Evolutionary conservation across 2,888 invertebrate genomes (phyloP).

Genomic region (Acrobeloides nanus): DNA sequence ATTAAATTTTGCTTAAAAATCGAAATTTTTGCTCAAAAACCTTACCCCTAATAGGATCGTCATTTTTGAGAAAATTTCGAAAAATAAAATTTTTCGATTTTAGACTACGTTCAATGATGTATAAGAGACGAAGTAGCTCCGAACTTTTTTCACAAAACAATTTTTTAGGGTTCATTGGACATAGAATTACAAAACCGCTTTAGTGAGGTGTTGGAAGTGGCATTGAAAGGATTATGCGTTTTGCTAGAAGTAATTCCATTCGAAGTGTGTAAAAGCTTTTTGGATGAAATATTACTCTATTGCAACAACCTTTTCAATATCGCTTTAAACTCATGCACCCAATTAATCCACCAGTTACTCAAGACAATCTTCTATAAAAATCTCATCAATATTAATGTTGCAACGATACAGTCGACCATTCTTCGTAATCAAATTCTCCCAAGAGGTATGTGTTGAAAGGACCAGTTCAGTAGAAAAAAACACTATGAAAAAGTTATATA

Average conservation of each 20-base stretch:
- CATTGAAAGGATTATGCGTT: conserved; percentile 14
- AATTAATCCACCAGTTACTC: conserved; percentile 26
- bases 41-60: no score
- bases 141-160: conserved; percentile 4
- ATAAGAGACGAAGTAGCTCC: no score
- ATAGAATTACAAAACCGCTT: conserved; percentile 18
- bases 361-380: conserved; percentile 31
- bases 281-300: conserved; percentile 31
- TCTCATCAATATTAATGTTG: conserved; percentile 22
- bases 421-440: no score
- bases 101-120: no score
- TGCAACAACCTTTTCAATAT: conserved; percentile 19
- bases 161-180: conserved; percentile 20
- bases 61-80: no score
- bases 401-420: no score
- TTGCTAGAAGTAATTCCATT: conserved; percentile 20
- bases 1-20: no score
- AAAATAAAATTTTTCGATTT: no score
- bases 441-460: no score
- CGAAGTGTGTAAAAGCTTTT: conserved; percentile 18
- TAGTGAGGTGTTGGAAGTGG: conserved; percentile 18
- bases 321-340: conserved; percentile 13
- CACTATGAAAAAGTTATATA: no score
- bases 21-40: no score
- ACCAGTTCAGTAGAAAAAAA: no score